Evolutionary conservation across 2,888 invertebrate genomes (phyloP).

Genomic region (Rosalia funebris): DNA sequence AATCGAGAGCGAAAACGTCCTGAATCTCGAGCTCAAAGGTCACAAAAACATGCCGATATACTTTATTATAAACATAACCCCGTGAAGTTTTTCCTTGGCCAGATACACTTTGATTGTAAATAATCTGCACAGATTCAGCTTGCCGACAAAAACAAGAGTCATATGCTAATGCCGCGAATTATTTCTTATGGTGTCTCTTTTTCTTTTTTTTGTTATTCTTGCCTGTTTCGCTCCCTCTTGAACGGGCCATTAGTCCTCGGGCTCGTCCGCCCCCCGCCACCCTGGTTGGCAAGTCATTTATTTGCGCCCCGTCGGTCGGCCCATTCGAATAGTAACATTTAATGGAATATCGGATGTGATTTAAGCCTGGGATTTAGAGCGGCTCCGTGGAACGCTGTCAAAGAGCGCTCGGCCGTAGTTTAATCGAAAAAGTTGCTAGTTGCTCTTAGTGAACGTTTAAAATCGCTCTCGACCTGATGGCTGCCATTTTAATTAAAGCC

Average conservation of each 20-base stretch:
- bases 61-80: neutral
- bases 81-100: neutral
- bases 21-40: too few species aligned
- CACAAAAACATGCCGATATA: slow-evolving; percentile 5
- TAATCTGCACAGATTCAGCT: slow-evolving; percentile 15
- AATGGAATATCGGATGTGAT: slow-evolving; percentile 60
- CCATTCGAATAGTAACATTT: slow-evolving; percentile 58
- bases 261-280: slow-evolving; percentile 12
- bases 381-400: slow-evolving; percentile 14
- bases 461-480: neutral
- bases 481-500: slow-evolving; percentile 2
- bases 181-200: slow-evolving; percentile 26
- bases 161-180: slow-evolving; percentile 34
- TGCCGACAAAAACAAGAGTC: slow-evolving; percentile 29
- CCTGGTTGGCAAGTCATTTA: slow-evolving; percentile 54
- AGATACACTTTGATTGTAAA: slow-evolving; percentile 12
- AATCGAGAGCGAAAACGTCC: too few species aligned
- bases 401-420: slow-evolving; percentile 22
- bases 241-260: slow-evolving; percentile 12
- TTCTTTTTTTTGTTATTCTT: slow-evolving; percentile 25
- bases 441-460: slow-evolving; percentile 12
- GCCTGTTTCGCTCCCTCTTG: slow-evolving; percentile 4
- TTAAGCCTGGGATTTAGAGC: slow-evolving; percentile 33
- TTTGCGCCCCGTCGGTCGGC: slow-evolving; percentile 54
- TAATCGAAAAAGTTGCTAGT: slow-evolving; percentile 32